Base-by-base conservation (phyloP, 2,888 invertebrate genomes). In the Orthonevra nobilis region DNA sequence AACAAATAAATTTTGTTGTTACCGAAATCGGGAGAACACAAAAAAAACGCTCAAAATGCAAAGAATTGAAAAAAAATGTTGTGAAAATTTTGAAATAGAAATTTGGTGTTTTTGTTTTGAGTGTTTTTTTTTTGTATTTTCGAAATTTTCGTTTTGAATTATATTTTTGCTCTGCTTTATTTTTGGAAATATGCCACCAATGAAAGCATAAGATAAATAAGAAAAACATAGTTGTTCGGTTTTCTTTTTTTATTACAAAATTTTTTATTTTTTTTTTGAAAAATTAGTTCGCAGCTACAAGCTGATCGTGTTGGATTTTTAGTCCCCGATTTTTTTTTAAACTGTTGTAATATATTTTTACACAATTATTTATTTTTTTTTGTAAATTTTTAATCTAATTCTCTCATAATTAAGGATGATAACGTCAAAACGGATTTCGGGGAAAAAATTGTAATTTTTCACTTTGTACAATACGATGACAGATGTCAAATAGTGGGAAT, bases 111-210 rank as follows among this genome's bases (percentile, higher is more conserved):
- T 30, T 38, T 32, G 10, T 26, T 26, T 19, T 44, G 10, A 54
- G 23, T 34, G 42, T 19, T 17, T 40, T 23, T 32, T 2, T 40
- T 42, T 36, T 60, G 54, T 40, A 34, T 15, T 40, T 34, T 50
- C 48, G 12, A 15, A 19, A 23, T 36, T 14, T 46, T n/a, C n/a
- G n/a, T n/a, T 42, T 9, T 34, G 6, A 46, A 46, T 34, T 12
- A 12, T 32, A 4, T 48, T 48, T 40, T 56, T 28, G 40, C 23
- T 28, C 19, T 19, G 10, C 30, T 10, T 30, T 56, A 40, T 63
- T 72, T 63, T 66, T 77, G 72, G 64, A 77, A 58, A 77, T 54
- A 10, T 72, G 77, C 77, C 73, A 74, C 72, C 48, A 32, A 42
- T 32, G 38, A 28, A 32, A 46, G 48, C 32, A 20, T 50, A 52